Evolutionary conservation across 2,113 vertebrate species (phyloP), one percentile per base, ranked within the genome.

Genomic region (Melanostigma gelatinosum): DNA sequence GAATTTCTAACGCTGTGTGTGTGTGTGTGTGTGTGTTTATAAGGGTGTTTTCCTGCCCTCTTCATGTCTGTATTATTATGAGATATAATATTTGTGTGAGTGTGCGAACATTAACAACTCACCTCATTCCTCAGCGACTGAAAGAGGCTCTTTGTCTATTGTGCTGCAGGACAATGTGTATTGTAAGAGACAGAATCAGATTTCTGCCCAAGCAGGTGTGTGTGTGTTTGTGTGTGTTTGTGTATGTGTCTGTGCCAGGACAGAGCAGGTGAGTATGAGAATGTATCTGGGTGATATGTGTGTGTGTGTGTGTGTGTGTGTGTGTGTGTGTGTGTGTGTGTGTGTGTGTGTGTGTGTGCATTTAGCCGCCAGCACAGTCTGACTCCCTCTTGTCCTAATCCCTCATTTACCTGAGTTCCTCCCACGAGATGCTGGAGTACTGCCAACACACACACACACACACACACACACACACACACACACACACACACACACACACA

Each of bases 111-210:
- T 82, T 81, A 75, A 72, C 38, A 48, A 72, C 88, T 90, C 81
- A 34, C 77, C 89, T 82, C 79, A 73, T 88, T 84, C 74, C 87
- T 87, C 77, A 82, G 86, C 29, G 0, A 62, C 75, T 91, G 85
- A 93, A 93, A 93, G 89, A 80, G 61, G 50, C 73, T 86, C 92
- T 90, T 94, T 93, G 92, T 95, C 91, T 88, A 88, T 93, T 94
- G 92, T 93, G 12, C 80, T 77, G 57, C 52, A 67, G 64, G 77
- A 93, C 91, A 91, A 89, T 87, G 87, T 84, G 88, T 75, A 92
- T 94, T 94, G 88, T 93, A 69, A 34, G 65, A 82, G 55, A 72
- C 64, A 64, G 92, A 91, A 84, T 94, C 90, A 77, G 55, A 88
- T 94, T 91, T 93, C 92, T 84, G 63, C 65, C 67, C 50, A 75